Percentiles rank a stretch among this genome's conserved stretches.
These are phyloP conservation scores for Pantelozetes paolii DNA, from an alignment of 2,888 invertebrate species.

Conservation along the genomic window DNA sequence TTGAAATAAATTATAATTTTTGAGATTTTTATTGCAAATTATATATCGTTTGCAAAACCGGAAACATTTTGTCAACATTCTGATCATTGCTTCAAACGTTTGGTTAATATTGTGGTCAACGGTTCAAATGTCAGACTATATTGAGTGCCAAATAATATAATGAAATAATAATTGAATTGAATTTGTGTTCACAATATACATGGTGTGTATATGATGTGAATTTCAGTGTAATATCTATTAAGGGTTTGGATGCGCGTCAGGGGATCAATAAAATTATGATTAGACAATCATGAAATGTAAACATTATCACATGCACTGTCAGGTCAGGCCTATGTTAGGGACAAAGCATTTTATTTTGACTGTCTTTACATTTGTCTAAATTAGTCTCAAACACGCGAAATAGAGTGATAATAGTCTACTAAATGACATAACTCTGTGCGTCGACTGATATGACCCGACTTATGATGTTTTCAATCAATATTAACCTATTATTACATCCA, in stretches of 20 bases:
- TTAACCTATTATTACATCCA: constrained; percentile 5
- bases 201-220: not conserved
- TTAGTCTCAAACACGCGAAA: constrained; percentile 23
- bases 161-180: constrained; percentile 1
- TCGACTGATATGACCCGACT: no score
- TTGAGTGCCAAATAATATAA: no score
- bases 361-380: constrained; percentile 17
- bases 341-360: constrained; percentile 4
- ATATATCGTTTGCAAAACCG: not conserved
- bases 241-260: not conserved
- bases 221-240: not conserved
- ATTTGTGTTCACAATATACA: not conserved
- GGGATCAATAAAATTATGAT: constrained; percentile 37
- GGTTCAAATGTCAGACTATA: not conserved
- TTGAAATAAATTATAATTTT: not conserved
- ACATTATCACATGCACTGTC: constrained; percentile 27
- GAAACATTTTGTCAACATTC: not conserved
- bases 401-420: constrained; percentile 18
- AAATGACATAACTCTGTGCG: not conserved
- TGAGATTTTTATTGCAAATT: no score
- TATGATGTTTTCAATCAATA: constrained; percentile 26
- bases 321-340: constrained; percentile 1
- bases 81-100: not conserved
- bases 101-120: not conserved
- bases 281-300: constrained; percentile 33